These are phyloP conservation scores for Fregetta grallaria DNA, from an alignment of 2,113 vertebrate species.

Conservation along the genomic window DNA sequence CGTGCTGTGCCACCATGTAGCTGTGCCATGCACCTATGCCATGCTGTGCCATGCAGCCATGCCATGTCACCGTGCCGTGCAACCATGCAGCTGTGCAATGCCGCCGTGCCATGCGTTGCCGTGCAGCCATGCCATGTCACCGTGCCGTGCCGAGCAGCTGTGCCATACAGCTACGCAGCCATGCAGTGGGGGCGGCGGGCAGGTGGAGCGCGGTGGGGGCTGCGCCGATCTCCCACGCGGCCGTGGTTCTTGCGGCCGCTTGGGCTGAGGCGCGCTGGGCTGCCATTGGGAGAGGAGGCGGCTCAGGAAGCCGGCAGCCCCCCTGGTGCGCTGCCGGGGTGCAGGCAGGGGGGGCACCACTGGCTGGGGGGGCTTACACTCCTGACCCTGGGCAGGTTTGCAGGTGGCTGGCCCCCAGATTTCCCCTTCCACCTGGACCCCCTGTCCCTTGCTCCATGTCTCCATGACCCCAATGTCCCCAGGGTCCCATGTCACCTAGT, in stretches of 20 bases:
- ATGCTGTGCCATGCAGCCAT: no score
- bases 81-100: neutral
- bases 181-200: neutral
- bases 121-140: rapidly evolving
- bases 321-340: neutral
- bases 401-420: neutral
- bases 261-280: neutral
- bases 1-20: neutral
- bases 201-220: neutral
- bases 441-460: neutral
- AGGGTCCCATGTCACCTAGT: rapidly evolving
- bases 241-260: neutral
- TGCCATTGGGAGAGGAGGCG: neutral
- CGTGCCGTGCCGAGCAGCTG: neutral
- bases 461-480: neutral
- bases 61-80: neutral
- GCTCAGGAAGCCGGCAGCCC: conserved; percentile 35
- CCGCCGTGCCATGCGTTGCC: rapidly evolving
- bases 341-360: neutral
- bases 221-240: neutral
- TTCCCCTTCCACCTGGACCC: neutral
- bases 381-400: neutral
- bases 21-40: neutral
- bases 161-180: neutral
- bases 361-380: rapidly evolving